phyloP scores from a whole-genome alignment of 2,888 invertebrate genomes.

The Apocheima hispidaria region DNA sequence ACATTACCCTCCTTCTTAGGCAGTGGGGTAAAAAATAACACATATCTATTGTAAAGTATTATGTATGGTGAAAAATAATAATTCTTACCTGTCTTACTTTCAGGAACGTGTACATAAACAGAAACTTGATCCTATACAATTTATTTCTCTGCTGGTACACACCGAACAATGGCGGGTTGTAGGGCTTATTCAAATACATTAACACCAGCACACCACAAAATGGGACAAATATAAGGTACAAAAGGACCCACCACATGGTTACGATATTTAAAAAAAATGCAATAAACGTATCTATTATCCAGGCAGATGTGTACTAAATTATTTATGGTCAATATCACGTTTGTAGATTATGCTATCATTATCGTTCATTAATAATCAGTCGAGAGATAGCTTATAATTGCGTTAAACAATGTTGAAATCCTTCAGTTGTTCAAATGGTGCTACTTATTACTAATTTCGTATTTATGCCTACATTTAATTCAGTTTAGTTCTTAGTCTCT shows the following conservation, averaged over 20 bases:
- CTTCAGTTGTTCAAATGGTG: conserved; percentile 1
- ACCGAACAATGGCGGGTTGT: conserved; percentile 75
- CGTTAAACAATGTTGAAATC: conserved; percentile 1
- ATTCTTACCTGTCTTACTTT: conserved; percentile 76
- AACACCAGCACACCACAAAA: conserved; percentile 56
- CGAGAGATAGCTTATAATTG: conserved; percentile 1
- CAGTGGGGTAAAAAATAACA: too few species aligned
- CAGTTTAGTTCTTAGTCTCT: too few species aligned
- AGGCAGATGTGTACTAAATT: background rate
- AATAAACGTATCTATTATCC: background rate
- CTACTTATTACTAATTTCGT: background rate
- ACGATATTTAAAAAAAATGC: background rate
- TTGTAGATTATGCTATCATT: conserved; percentile 5
- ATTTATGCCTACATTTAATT: background rate
- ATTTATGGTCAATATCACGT: background rate
- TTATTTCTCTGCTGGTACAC: conserved; percentile 82
- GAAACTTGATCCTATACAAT: conserved; percentile 81
- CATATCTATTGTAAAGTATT: too few species aligned
- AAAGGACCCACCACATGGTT: conserved; percentile 14
- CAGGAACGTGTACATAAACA: conserved; percentile 75
- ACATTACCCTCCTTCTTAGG: too few species aligned
- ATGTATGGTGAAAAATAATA: background rate
- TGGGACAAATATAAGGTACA: conserved; percentile 17
- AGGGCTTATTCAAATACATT: conserved; percentile 65
- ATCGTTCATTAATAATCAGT: background rate